Evolutionary conservation across 2,797 vertebrate genomes (phyloP), one percentile per base, ranked within the genome.

Genomic region (Labroides dimidiatus): DNA sequence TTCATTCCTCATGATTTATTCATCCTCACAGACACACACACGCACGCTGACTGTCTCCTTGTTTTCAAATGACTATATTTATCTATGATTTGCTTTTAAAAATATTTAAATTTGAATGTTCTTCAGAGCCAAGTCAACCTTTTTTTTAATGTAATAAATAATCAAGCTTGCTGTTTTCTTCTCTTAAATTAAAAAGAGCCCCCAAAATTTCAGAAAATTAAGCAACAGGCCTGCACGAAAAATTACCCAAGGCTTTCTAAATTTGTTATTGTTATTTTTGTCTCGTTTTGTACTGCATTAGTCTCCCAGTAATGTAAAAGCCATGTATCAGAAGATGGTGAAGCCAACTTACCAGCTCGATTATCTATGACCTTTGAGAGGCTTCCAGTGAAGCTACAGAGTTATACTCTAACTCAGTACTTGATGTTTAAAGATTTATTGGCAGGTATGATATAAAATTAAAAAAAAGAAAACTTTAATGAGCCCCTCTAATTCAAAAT

Each of bases 1-100:
- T 52, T 20, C 48, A 50, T 69, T 55, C 62, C 27, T 77, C 70
- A 59, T 65, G 33, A 57, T 64, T 55, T 27, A 62, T 60, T 64
- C n/a, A 76, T 67, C 39, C 50, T 27, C 12, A 16, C 16, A 63
- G 30, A 58, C 21, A 39, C 1, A 39, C 11, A 39, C 37, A 39
- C 37, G 13, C 37, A 39, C 57, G 15, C 19, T 15, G 2, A 44
- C n/a, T 30, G 10, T 7, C 1, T 37, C 27, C 21, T 10, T 10
- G 27, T 27, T 45, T 20, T n/a, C 21, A 23, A 23, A 62, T 27
- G 23, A 2, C 14, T 56, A 19, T 37, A 42, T 67, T 68, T 27
- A 33, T 20, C 36, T 9, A 11, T 44, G 39, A 57, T 23, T 43
- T 19, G 41, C 33, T 57, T 59, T 3, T 20, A 57, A 53, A 7